These are phyloP conservation scores for Epistrophe eligans DNA, from an alignment of 2,888 invertebrate genomes.

Conservation along the genomic window DNA sequence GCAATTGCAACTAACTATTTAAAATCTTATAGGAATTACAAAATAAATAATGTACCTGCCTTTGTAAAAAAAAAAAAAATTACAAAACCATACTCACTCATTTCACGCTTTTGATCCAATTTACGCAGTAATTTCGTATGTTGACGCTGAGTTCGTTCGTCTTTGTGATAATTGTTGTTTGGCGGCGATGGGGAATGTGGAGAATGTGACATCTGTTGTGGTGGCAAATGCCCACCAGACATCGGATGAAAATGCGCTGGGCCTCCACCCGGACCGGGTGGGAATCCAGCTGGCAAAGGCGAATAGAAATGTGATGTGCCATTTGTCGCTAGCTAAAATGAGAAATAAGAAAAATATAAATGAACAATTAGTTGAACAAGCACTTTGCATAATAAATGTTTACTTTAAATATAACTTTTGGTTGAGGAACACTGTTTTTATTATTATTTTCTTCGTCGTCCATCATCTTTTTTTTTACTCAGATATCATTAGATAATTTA, in stretches of 20 bases:
- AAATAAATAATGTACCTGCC: not conserved
- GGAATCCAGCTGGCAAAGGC: slow-evolving; percentile 85
- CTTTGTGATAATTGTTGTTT: slow-evolving; percentile 89
- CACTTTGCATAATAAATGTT: not conserved
- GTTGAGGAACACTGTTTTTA: not conserved
- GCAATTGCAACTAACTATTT: slow-evolving; percentile 14
- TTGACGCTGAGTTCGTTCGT: slow-evolving; percentile 91
- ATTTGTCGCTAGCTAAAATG: slow-evolving; percentile 88
- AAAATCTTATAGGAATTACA: not conserved
- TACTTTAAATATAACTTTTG: slow-evolving; percentile 68
- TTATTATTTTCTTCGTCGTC: slow-evolving; percentile 32
- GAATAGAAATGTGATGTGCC: slow-evolving; percentile 90
- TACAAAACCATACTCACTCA: slow-evolving; percentile 83
- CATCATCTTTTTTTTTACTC: slow-evolving; percentile 7
- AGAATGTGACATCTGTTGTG: slow-evolving; percentile 86
- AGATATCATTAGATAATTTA: not conserved
- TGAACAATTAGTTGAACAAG: not conserved
- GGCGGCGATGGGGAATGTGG: slow-evolving; percentile 89
- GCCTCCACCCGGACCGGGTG: slow-evolving; percentile 84
- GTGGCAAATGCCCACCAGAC: slow-evolving; percentile 81
- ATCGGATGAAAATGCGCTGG: slow-evolving; percentile 82
- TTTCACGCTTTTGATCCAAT: slow-evolving; percentile 88
- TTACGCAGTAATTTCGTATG: slow-evolving; percentile 91
- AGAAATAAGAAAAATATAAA: slow-evolving; percentile 43
- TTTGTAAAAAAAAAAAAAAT: not conserved